Conservation (phyloP, 2,888 invertebrate species). For the Protonemura montana region DNA sequence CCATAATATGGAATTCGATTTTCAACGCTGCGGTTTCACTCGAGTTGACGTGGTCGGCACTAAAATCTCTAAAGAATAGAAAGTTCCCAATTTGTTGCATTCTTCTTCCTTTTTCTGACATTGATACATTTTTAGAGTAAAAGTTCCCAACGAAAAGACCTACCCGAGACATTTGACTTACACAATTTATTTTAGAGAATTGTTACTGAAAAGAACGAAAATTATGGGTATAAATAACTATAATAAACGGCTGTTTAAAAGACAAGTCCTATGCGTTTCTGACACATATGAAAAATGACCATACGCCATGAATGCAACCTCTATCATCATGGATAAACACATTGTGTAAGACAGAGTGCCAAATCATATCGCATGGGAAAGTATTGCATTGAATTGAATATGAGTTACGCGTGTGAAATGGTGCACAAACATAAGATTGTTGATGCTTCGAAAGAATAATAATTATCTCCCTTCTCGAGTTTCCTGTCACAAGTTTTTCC, state of each 20-base stretch:
- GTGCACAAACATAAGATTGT: too few relatives aligned
- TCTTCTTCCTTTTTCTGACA: background rate
- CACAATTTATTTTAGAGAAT: background rate
- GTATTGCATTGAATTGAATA: too few relatives aligned
- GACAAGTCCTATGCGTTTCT: background rate
- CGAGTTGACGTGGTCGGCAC: background rate
- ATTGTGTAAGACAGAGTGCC: background rate
- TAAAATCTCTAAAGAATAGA: background rate
- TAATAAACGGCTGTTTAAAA: slow-evolving; percentile 1
- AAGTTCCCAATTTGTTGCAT: slow-evolving; percentile 3
- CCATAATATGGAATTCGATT: background rate
- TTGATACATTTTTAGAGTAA: background rate
- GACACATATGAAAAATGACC: background rate
- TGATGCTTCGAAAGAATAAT: too few relatives aligned
- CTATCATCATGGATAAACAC: background rate
- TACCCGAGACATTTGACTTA: background rate
- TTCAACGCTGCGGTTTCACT: background rate
- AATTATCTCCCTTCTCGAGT: too few relatives aligned
- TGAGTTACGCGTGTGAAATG: too few relatives aligned
- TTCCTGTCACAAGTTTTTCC: too few relatives aligned
- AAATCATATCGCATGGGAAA: background rate
- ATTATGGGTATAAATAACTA: slow-evolving; percentile 25
- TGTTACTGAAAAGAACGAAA: background rate
- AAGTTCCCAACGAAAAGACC: background rate
- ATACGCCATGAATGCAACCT: background rate